Conservation (phyloP, 2,797 vertebrate species). For the Adelosebastes latens region DNA sequence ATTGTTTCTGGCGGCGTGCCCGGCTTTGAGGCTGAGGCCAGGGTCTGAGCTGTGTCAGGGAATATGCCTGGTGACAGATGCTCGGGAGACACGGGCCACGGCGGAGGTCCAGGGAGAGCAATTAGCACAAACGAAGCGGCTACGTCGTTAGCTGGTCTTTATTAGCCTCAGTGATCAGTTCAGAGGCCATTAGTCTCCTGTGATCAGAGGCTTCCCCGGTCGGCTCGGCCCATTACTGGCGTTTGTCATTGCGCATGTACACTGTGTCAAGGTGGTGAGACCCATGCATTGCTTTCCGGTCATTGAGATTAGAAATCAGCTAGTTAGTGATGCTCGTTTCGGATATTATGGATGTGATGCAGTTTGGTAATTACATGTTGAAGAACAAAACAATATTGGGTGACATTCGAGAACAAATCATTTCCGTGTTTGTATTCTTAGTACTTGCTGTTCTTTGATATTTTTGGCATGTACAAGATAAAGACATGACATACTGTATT, state of each 20-base stretch:
- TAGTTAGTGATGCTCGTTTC: neutral
- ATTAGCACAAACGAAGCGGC: slow-evolving; percentile 80
- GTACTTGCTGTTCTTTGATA: neutral
- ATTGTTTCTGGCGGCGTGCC: slow-evolving; percentile 62
- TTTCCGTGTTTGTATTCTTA: neutral
- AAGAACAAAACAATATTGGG: neutral
- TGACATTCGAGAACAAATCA: neutral
- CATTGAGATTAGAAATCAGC: slow-evolving; percentile 6
- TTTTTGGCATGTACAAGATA: neutral
- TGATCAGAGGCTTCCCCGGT: slow-evolving; percentile 63
- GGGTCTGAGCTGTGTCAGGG: slow-evolving; percentile 62
- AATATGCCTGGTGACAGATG: slow-evolving; percentile 76
- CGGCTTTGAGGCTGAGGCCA: slow-evolving; percentile 54
- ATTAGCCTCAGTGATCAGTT: slow-evolving; percentile 81
- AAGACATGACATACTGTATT: neutral
- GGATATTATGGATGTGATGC: neutral
- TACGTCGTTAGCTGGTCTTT: slow-evolving; percentile 80
- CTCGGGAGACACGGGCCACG: slow-evolving; percentile 66
- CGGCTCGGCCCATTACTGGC: slow-evolving; percentile 50
- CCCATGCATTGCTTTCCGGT: neutral
- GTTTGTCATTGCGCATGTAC: slow-evolving; percentile 28
- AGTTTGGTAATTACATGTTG: neutral
- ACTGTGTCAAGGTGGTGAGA: slow-evolving; percentile 30
- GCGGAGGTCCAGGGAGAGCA: slow-evolving; percentile 75
- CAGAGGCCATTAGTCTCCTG: slow-evolving; percentile 76